These are phyloP conservation scores for Crotophaga sulcirostris DNA, from an alignment of 2,113 vertebrate species.

Conservation along the genomic window DNA sequence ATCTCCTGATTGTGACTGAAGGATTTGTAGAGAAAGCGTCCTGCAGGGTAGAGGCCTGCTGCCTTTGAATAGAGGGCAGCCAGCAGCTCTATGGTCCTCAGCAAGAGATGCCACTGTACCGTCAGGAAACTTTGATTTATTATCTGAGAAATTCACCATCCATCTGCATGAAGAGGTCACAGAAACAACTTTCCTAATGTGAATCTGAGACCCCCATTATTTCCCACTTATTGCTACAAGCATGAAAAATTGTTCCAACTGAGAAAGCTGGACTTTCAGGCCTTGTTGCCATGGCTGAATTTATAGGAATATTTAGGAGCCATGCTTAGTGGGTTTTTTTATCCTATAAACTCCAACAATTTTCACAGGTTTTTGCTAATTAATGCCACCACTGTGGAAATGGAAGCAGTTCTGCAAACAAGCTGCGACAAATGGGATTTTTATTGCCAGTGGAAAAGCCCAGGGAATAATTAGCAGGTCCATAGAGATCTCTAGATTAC, in stretches of 20 bases:
- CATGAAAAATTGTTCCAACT: conserved; percentile 65
- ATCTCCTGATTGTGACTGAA: conserved; percentile 22
- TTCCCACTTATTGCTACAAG: conserved; percentile 66
- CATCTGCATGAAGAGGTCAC: conserved; percentile 63
- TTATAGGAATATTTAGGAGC: conserved; percentile 68
- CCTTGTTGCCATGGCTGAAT: conserved; percentile 43
- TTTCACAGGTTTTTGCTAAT: conserved; percentile 80
- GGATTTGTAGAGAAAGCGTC: conserved; percentile 53
- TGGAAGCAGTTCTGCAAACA: conserved; percentile 70
- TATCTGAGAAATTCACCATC: conserved; percentile 69
- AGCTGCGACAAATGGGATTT: conserved; percentile 77
- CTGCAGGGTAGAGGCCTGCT: conserved; percentile 32
- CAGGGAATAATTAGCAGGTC: conserved; percentile 77
- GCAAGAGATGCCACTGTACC: conserved; percentile 45
- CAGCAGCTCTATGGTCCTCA: conserved; percentile 24
- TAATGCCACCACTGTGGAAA: conserved; percentile 78
- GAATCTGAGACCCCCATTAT: conserved; percentile 63
- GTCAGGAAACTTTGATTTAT: conserved; percentile 68
- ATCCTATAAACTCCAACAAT: conserved; percentile 66
- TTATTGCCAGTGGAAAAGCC: conserved; percentile 75
- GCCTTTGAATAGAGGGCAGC: conserved; percentile 44
- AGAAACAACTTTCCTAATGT: conserved; percentile 55
- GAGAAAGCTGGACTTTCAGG: conserved; percentile 45
- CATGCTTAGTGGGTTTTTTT: not conserved
- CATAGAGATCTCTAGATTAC: conserved; percentile 70